Percentiles rank a stretch among this genome's conserved stretches.
Evolutionary conservation across 2,888 invertebrate genomes (phyloP).

Genomic region (Dorcus hopei): DNA sequence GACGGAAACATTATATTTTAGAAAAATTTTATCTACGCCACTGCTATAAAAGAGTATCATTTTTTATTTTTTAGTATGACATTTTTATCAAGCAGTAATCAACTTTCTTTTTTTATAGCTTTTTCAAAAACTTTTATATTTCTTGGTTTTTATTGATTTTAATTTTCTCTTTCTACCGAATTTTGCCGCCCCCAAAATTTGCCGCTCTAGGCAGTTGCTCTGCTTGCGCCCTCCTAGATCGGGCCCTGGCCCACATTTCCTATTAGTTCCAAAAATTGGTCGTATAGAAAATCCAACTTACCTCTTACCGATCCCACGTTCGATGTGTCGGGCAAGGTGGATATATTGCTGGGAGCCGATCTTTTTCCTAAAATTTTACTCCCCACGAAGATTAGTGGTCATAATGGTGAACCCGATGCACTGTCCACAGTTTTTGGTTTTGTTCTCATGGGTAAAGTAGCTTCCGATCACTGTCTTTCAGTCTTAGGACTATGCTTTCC

Average conservation of each 20-base stretch:
- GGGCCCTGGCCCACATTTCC: neutral
- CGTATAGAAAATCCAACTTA: neutral
- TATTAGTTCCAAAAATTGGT: neutral
- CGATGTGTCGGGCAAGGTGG: neutral
- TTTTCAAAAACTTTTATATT: no score
- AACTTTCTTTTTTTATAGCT: no score
- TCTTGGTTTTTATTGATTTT: no score
- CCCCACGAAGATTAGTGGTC: neutral
- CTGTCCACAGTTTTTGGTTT: neutral
- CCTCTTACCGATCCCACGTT: neutral
- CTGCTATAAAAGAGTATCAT: no score
- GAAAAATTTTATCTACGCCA: no score
- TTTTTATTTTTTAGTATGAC: no score
- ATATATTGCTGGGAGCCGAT: neutral
- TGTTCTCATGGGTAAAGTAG: neutral
- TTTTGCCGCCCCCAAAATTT: no score
- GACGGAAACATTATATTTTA: no score
- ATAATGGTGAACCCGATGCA: neutral
- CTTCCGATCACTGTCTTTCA: neutral
- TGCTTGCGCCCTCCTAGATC: no score
- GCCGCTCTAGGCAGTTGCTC: no score
- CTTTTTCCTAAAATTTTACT: neutral
- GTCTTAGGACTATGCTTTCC: neutral
- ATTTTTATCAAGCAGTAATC: no score
- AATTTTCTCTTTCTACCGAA: no score